A percentile compares a stretch with the other conserved stretches of the same genome.
Conservation (phyloP, 2,113 vertebrate genomes). For the Penelope pileata region DNA sequence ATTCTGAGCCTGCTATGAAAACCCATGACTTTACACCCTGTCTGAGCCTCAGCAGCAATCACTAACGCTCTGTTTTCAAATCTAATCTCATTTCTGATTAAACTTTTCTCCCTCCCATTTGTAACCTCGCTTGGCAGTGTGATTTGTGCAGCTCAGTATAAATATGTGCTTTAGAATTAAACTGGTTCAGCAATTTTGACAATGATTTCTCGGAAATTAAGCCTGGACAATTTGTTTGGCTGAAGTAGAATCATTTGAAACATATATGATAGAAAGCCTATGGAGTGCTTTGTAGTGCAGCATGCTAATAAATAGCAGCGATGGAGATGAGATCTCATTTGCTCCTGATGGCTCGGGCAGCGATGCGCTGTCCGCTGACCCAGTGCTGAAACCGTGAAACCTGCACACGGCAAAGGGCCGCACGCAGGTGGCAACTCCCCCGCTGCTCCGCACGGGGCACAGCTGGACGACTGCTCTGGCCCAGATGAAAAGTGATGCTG, state of each 20-base stretch:
- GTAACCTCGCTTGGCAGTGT: conserved; percentile 28
- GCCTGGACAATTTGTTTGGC: conserved; percentile 71
- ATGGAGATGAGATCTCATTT: not conserved
- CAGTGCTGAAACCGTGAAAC: not conserved
- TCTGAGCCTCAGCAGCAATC: conserved; percentile 2
- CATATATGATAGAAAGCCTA: conserved; percentile 38
- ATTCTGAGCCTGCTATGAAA: conserved; percentile 17
- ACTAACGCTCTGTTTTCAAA: conserved; percentile 17
- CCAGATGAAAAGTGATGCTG: not conserved
- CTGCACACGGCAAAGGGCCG: not conserved
- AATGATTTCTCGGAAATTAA: conserved; percentile 77
- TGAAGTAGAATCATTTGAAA: conserved; percentile 65
- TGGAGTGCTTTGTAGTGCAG: not conserved
- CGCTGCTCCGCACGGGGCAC: not conserved
- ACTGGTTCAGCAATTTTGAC: conserved; percentile 76
- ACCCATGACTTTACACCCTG: conserved; percentile 21
- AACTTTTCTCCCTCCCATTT: conserved; percentile 64
- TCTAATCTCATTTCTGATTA: conserved; percentile 74
- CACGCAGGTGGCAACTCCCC: not conserved
- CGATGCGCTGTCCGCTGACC: conserved; percentile 58
- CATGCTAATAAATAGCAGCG: not conserved
- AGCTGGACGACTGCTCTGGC: not conserved
- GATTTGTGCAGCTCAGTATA: conserved; percentile 66
- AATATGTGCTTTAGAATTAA: conserved; percentile 76
- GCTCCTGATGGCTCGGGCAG: not conserved